A percentile compares a stretch with the other conserved stretches of the same genome.
These are phyloP conservation scores for Haemorhous mexicanus DNA, from an alignment of 2,113 vertebrate species.

Conservation along the genomic window DNA sequence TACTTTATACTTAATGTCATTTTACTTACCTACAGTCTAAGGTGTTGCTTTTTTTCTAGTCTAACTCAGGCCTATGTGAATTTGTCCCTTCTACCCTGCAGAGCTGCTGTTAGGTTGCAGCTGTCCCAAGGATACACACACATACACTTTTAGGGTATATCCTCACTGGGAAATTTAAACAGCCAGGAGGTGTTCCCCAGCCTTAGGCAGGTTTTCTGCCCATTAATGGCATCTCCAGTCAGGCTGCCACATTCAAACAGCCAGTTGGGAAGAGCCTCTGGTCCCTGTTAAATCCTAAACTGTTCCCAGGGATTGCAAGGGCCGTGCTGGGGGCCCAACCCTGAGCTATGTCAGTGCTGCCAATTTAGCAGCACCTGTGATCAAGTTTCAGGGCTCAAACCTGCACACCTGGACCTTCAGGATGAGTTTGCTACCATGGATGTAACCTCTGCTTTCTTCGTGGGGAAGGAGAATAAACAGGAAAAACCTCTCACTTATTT, in stretches of 20 bases:
- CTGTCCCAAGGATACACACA: not conserved
- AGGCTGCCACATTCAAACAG: not conserved
- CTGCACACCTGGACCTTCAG: not conserved
- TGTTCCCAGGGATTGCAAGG: not conserved
- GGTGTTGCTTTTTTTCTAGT: not conserved
- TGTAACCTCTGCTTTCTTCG: not conserved
- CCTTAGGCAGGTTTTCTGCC: not conserved
- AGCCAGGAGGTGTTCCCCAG: not conserved
- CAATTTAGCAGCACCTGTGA: not conserved
- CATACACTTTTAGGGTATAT: not conserved
- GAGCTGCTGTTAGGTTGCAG: not conserved
- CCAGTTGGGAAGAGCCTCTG: not conserved
- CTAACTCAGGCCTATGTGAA: not conserved
- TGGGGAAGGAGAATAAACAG: not conserved
- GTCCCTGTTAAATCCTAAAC: not conserved
- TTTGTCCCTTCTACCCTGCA: not conserved
- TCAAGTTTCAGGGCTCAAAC: not conserved
- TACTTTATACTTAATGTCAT: not conserved
- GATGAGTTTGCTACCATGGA: not conserved
- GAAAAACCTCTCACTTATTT: constrained; percentile 22
- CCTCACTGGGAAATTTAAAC: not conserved
- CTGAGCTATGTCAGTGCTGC: not conserved
- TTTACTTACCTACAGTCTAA: not conserved
- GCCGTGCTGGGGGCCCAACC: not conserved
- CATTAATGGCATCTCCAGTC: not conserved